These are phyloP conservation scores for Atherix ibis DNA, from an alignment of 2,888 invertebrate species.

Conservation along the genomic window DNA sequence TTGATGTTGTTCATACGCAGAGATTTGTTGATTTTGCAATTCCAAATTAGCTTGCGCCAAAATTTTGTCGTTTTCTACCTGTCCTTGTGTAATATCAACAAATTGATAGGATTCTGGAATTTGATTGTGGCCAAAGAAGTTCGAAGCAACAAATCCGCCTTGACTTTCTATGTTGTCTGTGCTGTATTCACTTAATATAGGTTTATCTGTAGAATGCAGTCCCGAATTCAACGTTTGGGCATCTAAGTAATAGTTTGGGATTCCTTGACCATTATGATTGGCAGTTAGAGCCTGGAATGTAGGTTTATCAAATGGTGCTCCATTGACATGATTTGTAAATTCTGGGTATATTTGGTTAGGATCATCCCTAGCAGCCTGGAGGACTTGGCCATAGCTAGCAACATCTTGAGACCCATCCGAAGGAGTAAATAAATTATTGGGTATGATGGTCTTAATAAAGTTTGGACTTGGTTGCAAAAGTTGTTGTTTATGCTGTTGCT, in stretches of 20 bases:
- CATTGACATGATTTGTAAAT: constrained; percentile 13
- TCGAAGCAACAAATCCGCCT: constrained; percentile 28
- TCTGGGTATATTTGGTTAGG: constrained; percentile 23
- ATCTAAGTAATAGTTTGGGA: constrained; percentile 13
- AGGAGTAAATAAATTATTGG: constrained; percentile 19
- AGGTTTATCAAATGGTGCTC: constrained; percentile 16
- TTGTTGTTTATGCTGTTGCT: constrained; percentile 24
- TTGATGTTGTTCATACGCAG: constrained; percentile 27
- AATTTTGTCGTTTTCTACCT: constrained; percentile 20
- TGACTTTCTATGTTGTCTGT: constrained; percentile 18
- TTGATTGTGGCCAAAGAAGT: constrained; percentile 19
- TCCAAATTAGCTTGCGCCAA: constrained; percentile 20
- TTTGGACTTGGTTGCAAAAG: constrained; percentile 39
- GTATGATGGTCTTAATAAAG: constrained; percentile 30
- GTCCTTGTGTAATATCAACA: constrained; percentile 17
- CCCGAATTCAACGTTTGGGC: constrained; percentile 19
- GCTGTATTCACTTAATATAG: no score
- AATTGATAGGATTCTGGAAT: constrained; percentile 12
- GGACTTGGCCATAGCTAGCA: constrained; percentile 29
- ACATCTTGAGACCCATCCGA: constrained; percentile 28
- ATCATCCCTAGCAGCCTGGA: constrained; percentile 25
- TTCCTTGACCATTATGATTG: constrained; percentile 15
- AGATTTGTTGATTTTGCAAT: constrained; percentile 17
- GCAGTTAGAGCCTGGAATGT: constrained; percentile 26
- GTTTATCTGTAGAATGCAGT: no score